These are phyloP conservation scores for Drosophila oshimai DNA, from an alignment of 1,140 invertebrate genomes.

Conservation along the genomic window DNA sequence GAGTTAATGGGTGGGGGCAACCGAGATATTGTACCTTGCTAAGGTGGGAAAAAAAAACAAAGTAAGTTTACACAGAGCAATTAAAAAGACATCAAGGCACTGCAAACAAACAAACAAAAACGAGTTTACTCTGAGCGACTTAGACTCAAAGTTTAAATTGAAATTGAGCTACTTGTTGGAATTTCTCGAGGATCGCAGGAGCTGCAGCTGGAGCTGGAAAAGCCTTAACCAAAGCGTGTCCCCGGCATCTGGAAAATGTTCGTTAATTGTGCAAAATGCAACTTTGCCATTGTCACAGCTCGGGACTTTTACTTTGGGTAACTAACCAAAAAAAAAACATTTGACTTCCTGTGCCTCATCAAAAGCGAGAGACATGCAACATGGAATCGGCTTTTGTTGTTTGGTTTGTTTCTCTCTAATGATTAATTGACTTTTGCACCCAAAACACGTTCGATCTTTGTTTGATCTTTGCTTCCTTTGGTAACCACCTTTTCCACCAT, in stretches of 20 bases:
- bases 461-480: constrained; percentile 54
- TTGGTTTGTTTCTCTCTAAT: constrained; percentile 59
- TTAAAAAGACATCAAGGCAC: constrained; percentile 49
- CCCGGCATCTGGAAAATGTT: constrained; percentile 64
- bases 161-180: constrained; percentile 55
- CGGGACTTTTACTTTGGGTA: constrained; percentile 57
- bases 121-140: constrained; percentile 30
- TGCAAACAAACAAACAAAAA: constrained; percentile 6
- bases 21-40: background rate
- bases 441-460: constrained; percentile 71
- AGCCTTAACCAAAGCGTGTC: constrained; percentile 13
- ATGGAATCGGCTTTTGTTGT: constrained; percentile 39
- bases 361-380: constrained; percentile 37
- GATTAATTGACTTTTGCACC: constrained; percentile 79
- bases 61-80: constrained; percentile 23
- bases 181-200: constrained; percentile 26
- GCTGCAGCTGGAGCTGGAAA: background rate
- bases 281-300: constrained; percentile 61
- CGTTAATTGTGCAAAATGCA: constrained; percentile 53
- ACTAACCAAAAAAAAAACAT: constrained; percentile 3
- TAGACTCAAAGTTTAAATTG: background rate
- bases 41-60: constrained; percentile 2
- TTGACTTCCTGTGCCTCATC: constrained; percentile 35
- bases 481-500: constrained; percentile 1
- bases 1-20: background rate